These are phyloP conservation scores for Calcarius lapponicus DNA, from an alignment of 2,797 vertebrate species.

Conservation along the genomic window DNA sequence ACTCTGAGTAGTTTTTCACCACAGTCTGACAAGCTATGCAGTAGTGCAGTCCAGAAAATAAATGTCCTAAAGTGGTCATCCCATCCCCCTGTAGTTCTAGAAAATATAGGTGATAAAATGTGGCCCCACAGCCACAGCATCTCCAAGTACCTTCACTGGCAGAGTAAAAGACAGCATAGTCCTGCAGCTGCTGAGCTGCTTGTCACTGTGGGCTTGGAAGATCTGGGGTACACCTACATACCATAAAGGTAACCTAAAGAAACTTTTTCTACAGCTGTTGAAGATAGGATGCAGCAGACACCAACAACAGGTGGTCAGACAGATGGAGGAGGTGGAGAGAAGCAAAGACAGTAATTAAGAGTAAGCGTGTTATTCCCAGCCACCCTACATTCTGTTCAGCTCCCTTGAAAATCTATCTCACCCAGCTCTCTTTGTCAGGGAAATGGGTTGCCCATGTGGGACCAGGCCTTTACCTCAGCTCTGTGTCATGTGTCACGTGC, in stretches of 20 bases:
- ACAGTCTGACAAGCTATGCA: neutral
- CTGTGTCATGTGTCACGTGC: neutral
- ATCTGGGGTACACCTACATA: neutral
- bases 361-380: neutral
- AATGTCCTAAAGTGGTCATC: neutral
- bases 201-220: neutral
- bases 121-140: too few relatives aligned
- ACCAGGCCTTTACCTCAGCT: neutral
- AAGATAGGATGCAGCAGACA: neutral
- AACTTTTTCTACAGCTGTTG: neutral
- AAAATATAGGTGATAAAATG: neutral
- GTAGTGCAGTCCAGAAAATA: neutral
- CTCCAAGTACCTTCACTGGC: neutral
- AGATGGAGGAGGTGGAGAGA: neutral
- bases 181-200: neutral
- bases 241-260: neutral
- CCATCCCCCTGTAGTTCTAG: neutral
- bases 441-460: accelerated
- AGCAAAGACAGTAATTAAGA: neutral
- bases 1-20: neutral
- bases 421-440: neutral
- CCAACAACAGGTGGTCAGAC: neutral
- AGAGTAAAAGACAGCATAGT: neutral
- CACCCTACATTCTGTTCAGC: neutral
- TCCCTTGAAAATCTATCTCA: neutral